Conservation (phyloP, 2,888 invertebrate genomes). For the Drosophila buzzatii region DNA sequence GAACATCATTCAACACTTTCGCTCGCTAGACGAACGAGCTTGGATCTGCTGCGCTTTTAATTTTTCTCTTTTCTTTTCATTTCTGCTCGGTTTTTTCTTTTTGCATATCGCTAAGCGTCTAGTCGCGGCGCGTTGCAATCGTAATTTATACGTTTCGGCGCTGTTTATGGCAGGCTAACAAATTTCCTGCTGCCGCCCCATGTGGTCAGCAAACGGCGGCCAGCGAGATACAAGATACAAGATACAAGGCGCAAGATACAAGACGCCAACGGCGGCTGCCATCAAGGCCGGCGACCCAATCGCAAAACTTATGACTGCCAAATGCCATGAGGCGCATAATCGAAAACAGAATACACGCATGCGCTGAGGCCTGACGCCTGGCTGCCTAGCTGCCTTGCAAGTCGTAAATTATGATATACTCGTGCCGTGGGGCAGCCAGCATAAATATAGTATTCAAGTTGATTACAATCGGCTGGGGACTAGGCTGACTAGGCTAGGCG, state of each 20-base stretch:
- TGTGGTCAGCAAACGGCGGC: conserved; percentile 65
- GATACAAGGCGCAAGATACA: conserved; percentile 56
- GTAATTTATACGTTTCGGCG: conserved; percentile 76
- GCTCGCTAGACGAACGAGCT: conserved; percentile 31
- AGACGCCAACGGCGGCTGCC: conserved; percentile 63
- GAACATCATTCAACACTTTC: conserved; percentile 70
- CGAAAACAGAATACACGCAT: conserved; percentile 74
- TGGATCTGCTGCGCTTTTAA: background rate
- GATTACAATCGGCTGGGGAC: conserved; percentile 56
- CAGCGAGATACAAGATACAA: conserved; percentile 61
- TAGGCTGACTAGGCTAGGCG: background rate
- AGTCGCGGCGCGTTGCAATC: conserved; percentile 47
- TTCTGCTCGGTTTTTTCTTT: conserved; percentile 24
- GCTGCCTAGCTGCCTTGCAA: conserved; percentile 18
- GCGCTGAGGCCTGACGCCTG: conserved; percentile 53
- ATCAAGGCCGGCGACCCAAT: conserved; percentile 63
- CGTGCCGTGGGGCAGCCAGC: conserved; percentile 18
- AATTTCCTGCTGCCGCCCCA: conserved; percentile 73
- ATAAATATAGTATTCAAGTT: conserved; percentile 72
- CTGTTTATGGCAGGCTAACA: conserved; percentile 79
- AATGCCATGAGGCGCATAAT: conserved; percentile 73
- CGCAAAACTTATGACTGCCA: conserved; percentile 61
- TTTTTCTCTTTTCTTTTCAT: background rate
- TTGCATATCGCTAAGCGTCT: conserved; percentile 66
- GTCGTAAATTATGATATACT: conserved; percentile 76